phyloP scores from a whole-genome alignment of 2,113 vertebrate species.

The Anseranas semipalmata region DNA sequence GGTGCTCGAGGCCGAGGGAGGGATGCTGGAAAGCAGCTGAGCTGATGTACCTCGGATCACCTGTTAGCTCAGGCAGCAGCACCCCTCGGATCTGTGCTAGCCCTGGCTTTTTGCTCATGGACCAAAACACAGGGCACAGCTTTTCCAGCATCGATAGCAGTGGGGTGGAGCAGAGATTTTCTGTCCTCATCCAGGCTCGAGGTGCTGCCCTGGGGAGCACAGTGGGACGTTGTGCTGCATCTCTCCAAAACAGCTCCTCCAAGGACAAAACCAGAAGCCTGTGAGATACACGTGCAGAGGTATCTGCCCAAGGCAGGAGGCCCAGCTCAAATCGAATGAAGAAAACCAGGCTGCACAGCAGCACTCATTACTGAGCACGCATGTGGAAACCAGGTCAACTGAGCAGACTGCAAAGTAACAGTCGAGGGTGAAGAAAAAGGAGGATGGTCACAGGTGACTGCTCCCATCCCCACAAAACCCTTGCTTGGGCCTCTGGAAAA shows the following conservation, averaged over 20 bases:
- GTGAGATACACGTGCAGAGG: neutral
- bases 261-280: neutral
- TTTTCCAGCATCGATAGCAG: neutral
- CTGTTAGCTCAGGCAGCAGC: no score
- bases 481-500: neutral
- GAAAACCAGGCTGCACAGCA: neutral
- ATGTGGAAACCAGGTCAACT: conserved; percentile 15
- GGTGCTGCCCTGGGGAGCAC: neutral
- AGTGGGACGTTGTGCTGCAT: neutral
- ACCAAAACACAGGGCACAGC: neutral
- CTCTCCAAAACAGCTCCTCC: neutral
- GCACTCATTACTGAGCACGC: neutral
- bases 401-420: neutral
- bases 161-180: neutral
- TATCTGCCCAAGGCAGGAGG: neutral
- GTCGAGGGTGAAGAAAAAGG: rapidly evolving
- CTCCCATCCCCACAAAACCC: neutral
- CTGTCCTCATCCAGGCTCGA: neutral
- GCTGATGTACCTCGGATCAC: neutral
- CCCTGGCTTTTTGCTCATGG: neutral
- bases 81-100: neutral
- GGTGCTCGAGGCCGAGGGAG: neutral
- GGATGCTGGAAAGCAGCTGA: neutral
- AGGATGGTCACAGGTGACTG: neutral
- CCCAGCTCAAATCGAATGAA: neutral